Percentiles rank a stretch among this genome's conserved stretches.
These are phyloP conservation scores for Entomobrya multifasciata DNA, from an alignment of 2,888 invertebrate species.

Conservation along the genomic window DNA sequence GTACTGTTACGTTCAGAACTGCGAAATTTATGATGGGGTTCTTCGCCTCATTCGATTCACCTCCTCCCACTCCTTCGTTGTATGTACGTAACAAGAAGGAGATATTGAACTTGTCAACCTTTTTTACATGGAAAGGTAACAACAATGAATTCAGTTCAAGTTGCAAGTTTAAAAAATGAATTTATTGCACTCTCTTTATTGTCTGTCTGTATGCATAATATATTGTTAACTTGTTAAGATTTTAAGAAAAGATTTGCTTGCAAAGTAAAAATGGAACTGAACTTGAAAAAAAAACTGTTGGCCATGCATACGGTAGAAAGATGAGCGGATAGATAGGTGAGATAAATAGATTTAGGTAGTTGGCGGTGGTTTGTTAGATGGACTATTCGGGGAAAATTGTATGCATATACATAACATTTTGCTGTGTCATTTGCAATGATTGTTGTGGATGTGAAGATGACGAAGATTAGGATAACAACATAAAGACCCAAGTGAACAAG, in stretches of 20 bases:
- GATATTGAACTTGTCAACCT: constrained; percentile 66
- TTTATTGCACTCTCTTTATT: not conserved
- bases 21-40: constrained; percentile 4
- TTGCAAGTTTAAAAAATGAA: not conserved
- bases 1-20: not conserved
- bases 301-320: no score
- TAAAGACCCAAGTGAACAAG: not conserved
- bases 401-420: constrained; percentile 24
- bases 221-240: not conserved
- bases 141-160: constrained; percentile 16
- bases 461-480: constrained; percentile 3
- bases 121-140: not conserved
- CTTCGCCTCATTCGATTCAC: not conserved
- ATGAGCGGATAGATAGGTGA: no score
- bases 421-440: constrained; percentile 44
- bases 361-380: not conserved
- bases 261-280: constrained; percentile 21
- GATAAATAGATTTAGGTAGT: no score
- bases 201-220: not conserved
- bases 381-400: not conserved
- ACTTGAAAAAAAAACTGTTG: constrained; percentile 41
- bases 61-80: not conserved
- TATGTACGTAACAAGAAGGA: not conserved
- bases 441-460: constrained; percentile 7
- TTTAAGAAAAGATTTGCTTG: no score